Evolutionary conservation across 2,888 invertebrate species (phyloP), one percentile per base, ranked within the genome.

Genomic region (Kryphioiulus occultus): DNA sequence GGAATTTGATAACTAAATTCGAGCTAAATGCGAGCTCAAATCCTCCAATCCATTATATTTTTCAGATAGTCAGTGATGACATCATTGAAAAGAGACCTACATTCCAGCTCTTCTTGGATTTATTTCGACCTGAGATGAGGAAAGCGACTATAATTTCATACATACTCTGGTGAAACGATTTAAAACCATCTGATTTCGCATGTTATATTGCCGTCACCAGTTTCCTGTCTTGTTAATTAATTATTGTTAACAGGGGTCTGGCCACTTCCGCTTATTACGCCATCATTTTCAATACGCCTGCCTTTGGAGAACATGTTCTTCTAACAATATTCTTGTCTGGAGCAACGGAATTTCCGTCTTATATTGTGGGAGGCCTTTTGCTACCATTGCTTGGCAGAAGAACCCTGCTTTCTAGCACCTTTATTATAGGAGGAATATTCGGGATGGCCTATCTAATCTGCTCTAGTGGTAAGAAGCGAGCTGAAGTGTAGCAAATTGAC

Each of bases 311-410:
- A 1, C 39, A 85, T 44, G 12, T 85, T 85, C 1, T 85, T 10
- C 22, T 26, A 17, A n/a, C 42, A n/a, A 85, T 85, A 44, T 85
- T 85, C 44, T 85, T 32, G n/a, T 85, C 85, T 35, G 85, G 85
- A 39, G 85, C 85, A 0, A 42, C 85, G 1, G 85, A 85, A 42
- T n/a, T 85, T 35, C 85, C 85, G 15, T 35, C 85, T 1, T 85
- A 85, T 85, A 39, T 85, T 42, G 17, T 85, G 42, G 85, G 85
- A 15, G 9, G 39, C 19, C 15, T 85, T 10, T 44, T 85, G 39
- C n/a, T 85, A 39, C 85, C 42, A 42, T 85, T 42, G 39, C 42
- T 85, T 26, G 42, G 42, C 12, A 39, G 85, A 26, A 85, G 85
- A 42, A 85, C 42, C n/a, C n/a, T 35, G 39, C 39, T 83, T 83